These are phyloP conservation scores for Armadillidium nasatum DNA, from an alignment of 1,140 invertebrate species.

Conservation along the genomic window DNA sequence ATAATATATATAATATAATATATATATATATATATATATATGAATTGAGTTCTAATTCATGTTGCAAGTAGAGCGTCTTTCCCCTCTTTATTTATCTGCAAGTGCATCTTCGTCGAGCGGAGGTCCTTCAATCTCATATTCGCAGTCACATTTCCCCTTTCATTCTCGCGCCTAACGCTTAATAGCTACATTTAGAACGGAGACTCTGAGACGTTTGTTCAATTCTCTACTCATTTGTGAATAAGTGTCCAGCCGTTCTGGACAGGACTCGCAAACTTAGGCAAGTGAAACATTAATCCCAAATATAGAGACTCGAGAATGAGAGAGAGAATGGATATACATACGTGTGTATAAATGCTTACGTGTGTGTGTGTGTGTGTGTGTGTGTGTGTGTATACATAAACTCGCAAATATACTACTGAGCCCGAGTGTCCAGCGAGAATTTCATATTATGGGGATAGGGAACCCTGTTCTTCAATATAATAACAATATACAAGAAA, in stretches of 20 bases:
- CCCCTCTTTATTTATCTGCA: background rate
- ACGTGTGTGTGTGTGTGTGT: too few relatives aligned
- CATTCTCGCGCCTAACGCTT: conserved; percentile 7
- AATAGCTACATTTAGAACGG: background rate
- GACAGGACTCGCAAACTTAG: background rate
- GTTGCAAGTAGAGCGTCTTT: background rate
- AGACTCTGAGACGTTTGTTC: conserved; percentile 2
- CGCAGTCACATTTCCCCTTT: conserved; percentile 1
- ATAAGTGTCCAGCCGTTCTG: background rate
- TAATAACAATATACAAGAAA: background rate
- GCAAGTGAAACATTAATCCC: conserved; percentile 9
- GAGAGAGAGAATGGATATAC: background rate
- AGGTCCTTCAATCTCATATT: conserved; percentile 3
- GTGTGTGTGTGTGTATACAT: too few relatives aligned
- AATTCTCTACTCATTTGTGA: conserved; percentile 7
- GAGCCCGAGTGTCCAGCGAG: background rate
- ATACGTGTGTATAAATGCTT: background rate
- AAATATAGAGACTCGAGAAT: background rate
- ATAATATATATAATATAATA: background rate
- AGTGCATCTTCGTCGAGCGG: background rate
- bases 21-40: conserved; percentile 13
- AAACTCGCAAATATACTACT: too few relatives aligned
- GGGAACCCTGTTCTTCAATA: conserved; percentile 6
- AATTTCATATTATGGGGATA: background rate
- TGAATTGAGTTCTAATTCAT: background rate